Evolutionary conservation across 2,888 invertebrate genomes (phyloP).

Genomic region (Lutraria lutraria): DNA sequence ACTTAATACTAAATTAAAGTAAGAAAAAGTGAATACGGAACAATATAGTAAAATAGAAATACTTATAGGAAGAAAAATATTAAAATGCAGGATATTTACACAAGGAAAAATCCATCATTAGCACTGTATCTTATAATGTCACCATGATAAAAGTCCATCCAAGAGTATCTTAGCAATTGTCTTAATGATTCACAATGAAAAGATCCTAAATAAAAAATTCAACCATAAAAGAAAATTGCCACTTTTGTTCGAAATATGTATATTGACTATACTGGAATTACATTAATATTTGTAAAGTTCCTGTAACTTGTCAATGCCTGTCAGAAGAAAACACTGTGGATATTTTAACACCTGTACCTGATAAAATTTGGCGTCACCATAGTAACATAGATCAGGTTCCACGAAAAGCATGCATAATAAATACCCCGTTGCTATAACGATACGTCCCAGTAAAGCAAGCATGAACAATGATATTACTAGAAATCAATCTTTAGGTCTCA

Average conservation of each 20-base stretch:
- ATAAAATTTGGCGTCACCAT: constrained; percentile 79
- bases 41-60: too few species aligned
- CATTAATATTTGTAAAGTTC: constrained; percentile 2
- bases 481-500: constrained; percentile 72
- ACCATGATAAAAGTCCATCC: too few species aligned
- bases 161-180: too few species aligned
- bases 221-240: neutral
- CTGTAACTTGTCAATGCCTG: neutral
- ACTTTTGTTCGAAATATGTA: neutral
- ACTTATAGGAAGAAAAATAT: too few species aligned
- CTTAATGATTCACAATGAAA: neutral
- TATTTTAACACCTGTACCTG: constrained; percentile 64
- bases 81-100: too few species aligned
- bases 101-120: too few species aligned
- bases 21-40: neutral
- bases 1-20: neutral
- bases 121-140: too few species aligned
- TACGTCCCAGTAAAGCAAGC: constrained; percentile 70
- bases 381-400: constrained; percentile 77
- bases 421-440: constrained; percentile 81
- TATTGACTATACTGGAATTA: neutral
- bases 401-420: constrained; percentile 82
- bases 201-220: neutral
- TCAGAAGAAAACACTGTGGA: neutral
- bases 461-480: constrained; percentile 77